These are phyloP conservation scores for Caranx melampygus DNA, from an alignment of 2,113 vertebrate genomes.

Conservation along the genomic window DNA sequence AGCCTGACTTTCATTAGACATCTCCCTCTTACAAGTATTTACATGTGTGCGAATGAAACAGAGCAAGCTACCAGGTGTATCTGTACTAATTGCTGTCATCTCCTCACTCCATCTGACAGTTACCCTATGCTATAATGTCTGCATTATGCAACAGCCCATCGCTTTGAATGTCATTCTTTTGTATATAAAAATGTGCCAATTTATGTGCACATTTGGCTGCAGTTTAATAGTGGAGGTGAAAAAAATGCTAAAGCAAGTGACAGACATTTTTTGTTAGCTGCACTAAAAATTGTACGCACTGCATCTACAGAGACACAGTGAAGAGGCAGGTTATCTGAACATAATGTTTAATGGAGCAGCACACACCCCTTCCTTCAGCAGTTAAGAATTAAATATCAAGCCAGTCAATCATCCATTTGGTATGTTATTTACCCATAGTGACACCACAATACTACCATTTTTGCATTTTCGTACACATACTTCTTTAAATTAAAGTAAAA, in stretches of 20 bases:
- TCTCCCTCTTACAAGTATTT: not conserved
- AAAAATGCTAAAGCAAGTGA: conserved; percentile 2
- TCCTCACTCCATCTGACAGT: not conserved
- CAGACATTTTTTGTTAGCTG: not conserved
- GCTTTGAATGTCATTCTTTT: conserved; percentile 16
- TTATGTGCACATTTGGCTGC: not conserved
- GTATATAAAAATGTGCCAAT: not conserved
- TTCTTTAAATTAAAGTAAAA: too few relatives aligned
- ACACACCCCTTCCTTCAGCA: conserved; percentile 3
- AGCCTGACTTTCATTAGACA: conserved; percentile 16
- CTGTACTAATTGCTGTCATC: not conserved
- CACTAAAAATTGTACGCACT: not conserved
- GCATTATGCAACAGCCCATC: not conserved
- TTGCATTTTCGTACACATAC: too few relatives aligned
- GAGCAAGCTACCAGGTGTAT: conserved; percentile 4
- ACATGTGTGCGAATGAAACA: not conserved
- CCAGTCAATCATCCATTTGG: not conserved
- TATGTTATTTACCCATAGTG: not conserved
- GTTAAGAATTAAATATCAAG: conserved; percentile 2
- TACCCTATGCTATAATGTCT: not conserved
- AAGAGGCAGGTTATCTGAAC: not conserved
- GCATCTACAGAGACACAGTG: conserved; percentile 1
- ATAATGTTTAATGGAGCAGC: not conserved
- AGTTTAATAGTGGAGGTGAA: not conserved
- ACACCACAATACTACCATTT: too few relatives aligned